A percentile compares a stretch with the other conserved stretches of the same genome.
phyloP scores from a whole-genome alignment of 1,140 invertebrate species.

The Ceratosolen solmsi region DNA sequence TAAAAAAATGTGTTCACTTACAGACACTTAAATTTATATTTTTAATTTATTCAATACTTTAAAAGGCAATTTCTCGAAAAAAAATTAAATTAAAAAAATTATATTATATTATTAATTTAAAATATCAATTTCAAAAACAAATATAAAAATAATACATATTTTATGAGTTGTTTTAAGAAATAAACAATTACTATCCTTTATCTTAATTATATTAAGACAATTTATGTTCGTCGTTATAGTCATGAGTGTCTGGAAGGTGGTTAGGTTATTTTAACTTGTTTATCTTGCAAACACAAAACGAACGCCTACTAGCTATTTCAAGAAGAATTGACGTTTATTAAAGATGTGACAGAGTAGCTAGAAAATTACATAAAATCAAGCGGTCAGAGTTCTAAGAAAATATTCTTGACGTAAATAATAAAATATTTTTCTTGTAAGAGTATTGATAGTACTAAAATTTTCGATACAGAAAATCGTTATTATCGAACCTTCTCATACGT shows the following conservation, averaged over 20 bases:
- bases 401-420: not conserved
- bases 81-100: too few species aligned
- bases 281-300: not conserved
- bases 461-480: too few species aligned
- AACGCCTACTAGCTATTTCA: not conserved
- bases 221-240: not conserved
- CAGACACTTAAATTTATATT: too few species aligned
- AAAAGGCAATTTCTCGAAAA: too few species aligned
- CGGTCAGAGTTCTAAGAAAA: not conserved
- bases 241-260: not conserved
- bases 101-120: too few species aligned
- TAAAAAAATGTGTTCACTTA: not conserved
- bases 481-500: too few species aligned
- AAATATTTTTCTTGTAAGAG: not conserved
- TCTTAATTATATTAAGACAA: constrained; percentile 15
- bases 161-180: not conserved
- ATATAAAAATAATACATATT: too few species aligned
- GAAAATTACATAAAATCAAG: not conserved
- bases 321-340: constrained; percentile 32
- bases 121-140: too few species aligned
- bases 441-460: constrained; percentile 1
- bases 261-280: not conserved
- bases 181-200: not conserved
- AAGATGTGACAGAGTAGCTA: not conserved
- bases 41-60: too few species aligned